A percentile compares a stretch with the other conserved stretches of the same genome.
phyloP scores from a whole-genome alignment of 2,113 vertebrate species.

The Nymphicus hollandicus region DNA sequence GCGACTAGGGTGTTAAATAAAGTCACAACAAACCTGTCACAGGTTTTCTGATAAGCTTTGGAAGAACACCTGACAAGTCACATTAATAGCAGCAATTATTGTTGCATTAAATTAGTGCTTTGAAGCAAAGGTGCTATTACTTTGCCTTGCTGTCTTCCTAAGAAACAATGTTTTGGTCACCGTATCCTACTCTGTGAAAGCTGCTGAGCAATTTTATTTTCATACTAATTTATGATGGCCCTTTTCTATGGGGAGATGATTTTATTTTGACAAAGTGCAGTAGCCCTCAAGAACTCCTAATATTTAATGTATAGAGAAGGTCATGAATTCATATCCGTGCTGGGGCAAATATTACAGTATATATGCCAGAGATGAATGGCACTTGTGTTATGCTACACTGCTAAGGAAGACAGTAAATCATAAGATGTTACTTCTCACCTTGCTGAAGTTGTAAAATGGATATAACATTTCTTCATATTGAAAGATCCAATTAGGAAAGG shows the following conservation, averaged over 20 bases:
- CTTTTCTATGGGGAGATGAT: neutral
- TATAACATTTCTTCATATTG: neutral
- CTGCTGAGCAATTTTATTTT: neutral
- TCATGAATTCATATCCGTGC: neutral
- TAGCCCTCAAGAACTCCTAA: neutral
- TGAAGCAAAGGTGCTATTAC: neutral
- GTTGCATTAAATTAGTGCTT: neutral
- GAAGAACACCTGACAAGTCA: conserved; percentile 49
- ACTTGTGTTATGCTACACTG: neutral
- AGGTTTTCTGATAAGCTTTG: conserved; percentile 23
- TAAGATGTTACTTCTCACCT: conserved; percentile 24
- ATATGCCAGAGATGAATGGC: neutral
- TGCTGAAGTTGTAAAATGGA: conserved; percentile 3
- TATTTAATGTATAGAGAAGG: conserved; percentile 18
- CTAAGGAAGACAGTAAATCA: conserved; percentile 27
- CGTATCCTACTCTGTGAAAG: neutral
- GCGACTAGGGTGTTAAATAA: conserved; percentile 17
- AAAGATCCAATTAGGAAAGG: conserved; percentile 27
- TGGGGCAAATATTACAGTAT: neutral
- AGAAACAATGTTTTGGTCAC: neutral
- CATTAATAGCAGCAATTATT: conserved; percentile 10
- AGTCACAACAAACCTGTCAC: conserved; percentile 39
- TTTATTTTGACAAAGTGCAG: conserved; percentile 40
- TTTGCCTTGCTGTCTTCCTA: neutral
- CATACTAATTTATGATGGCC: neutral